Conservation (phyloP, 1,140 invertebrate genomes). For the Drosophila albomicans region DNA sequence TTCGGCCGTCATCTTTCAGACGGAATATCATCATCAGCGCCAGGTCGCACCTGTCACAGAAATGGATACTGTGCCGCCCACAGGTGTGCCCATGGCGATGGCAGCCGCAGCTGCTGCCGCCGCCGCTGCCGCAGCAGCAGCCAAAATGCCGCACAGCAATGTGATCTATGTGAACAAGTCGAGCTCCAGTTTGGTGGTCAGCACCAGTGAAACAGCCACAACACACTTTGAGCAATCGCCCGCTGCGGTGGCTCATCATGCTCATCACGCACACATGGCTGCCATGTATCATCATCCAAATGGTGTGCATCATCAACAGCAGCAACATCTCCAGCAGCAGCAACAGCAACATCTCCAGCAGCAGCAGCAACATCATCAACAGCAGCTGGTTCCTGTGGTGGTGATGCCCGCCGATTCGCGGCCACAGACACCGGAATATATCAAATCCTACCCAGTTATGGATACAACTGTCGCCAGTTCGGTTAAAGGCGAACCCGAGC, state of each 20-base stretch:
- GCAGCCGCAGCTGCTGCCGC: neutral
- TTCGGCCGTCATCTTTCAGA: constrained; percentile 38
- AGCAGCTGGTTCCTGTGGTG: constrained; percentile 29
- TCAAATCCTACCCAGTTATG: constrained; percentile 86
- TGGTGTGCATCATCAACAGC: constrained; percentile 41
- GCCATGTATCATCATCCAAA: constrained; percentile 38
- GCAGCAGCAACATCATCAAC: constrained; percentile 14
- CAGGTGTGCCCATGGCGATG: constrained; percentile 65
- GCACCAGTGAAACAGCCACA: constrained; percentile 56
- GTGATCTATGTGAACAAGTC: constrained; percentile 80
- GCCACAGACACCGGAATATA: constrained; percentile 83
- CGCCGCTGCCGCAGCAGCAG: constrained; percentile 9
- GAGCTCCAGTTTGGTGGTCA: constrained; percentile 59
- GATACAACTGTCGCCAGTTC: constrained; percentile 87
- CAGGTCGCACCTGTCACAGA: constrained; percentile 79
- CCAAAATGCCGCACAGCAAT: constrained; percentile 74
- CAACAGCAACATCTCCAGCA: constrained; percentile 22
- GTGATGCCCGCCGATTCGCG: constrained; percentile 77
- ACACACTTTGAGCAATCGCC: constrained; percentile 28
- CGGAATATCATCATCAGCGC: constrained; percentile 50
- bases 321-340: constrained; percentile 14
- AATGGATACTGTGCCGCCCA: constrained; percentile 81
- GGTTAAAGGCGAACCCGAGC: constrained; percentile 86
- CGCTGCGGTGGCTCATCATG: neutral
- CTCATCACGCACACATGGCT: constrained; percentile 40